Evolutionary conservation across 2,888 invertebrate species (phyloP), one percentile per base, ranked within the genome.

Genomic region (Leptothorax acervorum): DNA sequence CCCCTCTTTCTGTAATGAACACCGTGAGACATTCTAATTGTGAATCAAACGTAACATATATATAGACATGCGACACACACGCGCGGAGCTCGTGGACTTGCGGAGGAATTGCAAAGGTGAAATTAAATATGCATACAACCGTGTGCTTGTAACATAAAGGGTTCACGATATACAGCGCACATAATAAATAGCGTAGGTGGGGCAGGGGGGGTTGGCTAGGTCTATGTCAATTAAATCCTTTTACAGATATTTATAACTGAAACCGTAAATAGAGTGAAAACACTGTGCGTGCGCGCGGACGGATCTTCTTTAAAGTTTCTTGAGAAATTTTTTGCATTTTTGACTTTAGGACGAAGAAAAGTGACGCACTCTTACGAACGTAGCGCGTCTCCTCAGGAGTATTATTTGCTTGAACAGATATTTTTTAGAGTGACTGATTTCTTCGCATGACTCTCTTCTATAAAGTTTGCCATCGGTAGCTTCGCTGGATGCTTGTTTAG

Each of bases 401-500:
- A 85, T 55, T 53, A 78, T 73, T 84, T 62, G 87, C 87, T 84
- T 87, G 82, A 84, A 83, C 86, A 86, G 85, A 88, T 86, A 88
- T 75, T 86, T 86, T 89, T 84, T 88, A 88, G 86, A 91, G 86
- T 90, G 91, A 90, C 85, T 88, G 90, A 93, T 92, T 90, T 94
- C 94, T 94, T 92, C 92, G 95, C 94, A 95, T 95, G 94, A 92
- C 89, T 94, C 93, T 94, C 91, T 93, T 93, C 91, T 90, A 86
- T 91, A 87, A 89, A 91, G 93, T 94, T 94, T 94, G 94, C 93
- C 92, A 92, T 93, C 90, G 90, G 93, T 94, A 94, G 94, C 94
- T 94, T 94, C 93, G 94, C 94, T 92, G 94, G 94, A 94, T 92
- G 94, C 95, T 95, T 95, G 92, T 92, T 94, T 95, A 95, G 94